These are phyloP conservation scores for Caenorhabditis zanzibari DNA, from an alignment of 2,888 invertebrate genomes.

Conservation along the genomic window DNA sequence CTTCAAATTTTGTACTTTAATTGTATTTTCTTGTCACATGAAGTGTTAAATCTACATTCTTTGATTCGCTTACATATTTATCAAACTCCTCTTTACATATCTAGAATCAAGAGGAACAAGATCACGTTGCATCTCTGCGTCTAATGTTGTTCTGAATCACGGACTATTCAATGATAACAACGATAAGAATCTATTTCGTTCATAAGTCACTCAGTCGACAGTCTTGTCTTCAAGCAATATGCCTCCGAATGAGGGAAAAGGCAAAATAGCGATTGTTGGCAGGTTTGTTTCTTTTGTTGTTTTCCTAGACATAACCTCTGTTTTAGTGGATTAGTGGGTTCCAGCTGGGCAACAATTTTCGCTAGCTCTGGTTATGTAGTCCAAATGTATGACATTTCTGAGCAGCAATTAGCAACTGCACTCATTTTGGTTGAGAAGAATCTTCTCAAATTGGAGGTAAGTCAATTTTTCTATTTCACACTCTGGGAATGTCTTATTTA, in stretches of 20 bases:
- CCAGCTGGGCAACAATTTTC: conserved; percentile 98
- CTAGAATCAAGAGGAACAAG: conserved; percentile 18
- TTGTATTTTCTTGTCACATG: conserved; percentile 29
- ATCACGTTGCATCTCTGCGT: conserved; percentile 56
- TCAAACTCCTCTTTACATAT: conserved; percentile 33
- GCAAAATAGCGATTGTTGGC: conserved; percentile 74
- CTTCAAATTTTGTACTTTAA: background rate
- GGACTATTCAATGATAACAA: conserved; percentile 11
- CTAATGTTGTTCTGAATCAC: conserved; percentile 43
- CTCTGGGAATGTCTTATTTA: conserved; percentile 58
- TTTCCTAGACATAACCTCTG: background rate
- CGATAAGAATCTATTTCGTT: conserved; percentile 36
- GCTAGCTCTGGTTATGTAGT: conserved; percentile 94
- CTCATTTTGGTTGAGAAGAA: conserved; percentile 57
- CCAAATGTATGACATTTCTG: conserved; percentile 88
- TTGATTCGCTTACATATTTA: conserved; percentile 16
- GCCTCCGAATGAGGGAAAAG: conserved; percentile 32
- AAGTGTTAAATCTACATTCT: conserved; percentile 25
- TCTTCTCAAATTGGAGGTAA: conserved; percentile 67
- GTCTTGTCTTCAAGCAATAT: conserved; percentile 12
- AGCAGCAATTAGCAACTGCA: conserved; percentile 54
- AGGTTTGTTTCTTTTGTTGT: conserved; percentile 55
- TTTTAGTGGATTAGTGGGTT: conserved; percentile 93
- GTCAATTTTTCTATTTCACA: background rate
- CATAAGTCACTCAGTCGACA: conserved; percentile 14